Evolutionary conservation across 2,888 invertebrate species (phyloP).

Genomic region (Lutraria lutraria): DNA sequence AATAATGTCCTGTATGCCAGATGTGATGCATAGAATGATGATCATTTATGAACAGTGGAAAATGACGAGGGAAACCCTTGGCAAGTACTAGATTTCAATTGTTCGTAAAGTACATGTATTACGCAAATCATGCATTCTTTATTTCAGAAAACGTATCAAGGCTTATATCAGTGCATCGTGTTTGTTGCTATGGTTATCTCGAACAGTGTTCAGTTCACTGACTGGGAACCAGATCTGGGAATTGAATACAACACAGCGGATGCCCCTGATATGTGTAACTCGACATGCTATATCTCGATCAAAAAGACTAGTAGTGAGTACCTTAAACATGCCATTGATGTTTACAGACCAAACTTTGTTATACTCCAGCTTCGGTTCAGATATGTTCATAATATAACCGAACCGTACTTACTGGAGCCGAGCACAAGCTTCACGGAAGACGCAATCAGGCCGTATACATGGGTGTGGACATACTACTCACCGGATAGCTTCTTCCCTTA

Average conservation of each 20-base stretch:
- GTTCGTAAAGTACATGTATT: no score
- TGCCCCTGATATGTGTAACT: not conserved
- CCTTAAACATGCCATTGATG: slow-evolving; percentile 28
- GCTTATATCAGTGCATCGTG: not conserved
- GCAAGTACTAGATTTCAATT: no score
- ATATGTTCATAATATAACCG: not conserved
- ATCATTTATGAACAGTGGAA: no score
- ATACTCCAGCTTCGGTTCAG: slow-evolving; percentile 29
- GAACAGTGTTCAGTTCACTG: not conserved
- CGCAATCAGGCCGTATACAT: slow-evolving; percentile 44
- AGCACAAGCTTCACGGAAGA: slow-evolving; percentile 38
- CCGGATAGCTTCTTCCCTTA: slow-evolving; percentile 51
- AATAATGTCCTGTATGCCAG: no score
- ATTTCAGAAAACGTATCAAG: not conserved
- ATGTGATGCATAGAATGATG: no score
- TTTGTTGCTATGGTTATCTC: not conserved
- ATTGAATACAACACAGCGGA: not conserved
- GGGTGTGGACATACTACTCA: slow-evolving; percentile 59
- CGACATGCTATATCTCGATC: slow-evolving; percentile 31
- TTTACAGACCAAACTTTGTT: slow-evolving; percentile 43
- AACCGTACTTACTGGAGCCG: slow-evolving; percentile 31
- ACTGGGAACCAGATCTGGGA: not conserved
- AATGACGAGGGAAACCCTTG: no score
- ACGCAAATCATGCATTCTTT: not conserved
- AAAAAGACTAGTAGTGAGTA: slow-evolving; percentile 37